phyloP scores from a whole-genome alignment of 2,888 invertebrate genomes.

The Campopleginae sp. region DNA sequence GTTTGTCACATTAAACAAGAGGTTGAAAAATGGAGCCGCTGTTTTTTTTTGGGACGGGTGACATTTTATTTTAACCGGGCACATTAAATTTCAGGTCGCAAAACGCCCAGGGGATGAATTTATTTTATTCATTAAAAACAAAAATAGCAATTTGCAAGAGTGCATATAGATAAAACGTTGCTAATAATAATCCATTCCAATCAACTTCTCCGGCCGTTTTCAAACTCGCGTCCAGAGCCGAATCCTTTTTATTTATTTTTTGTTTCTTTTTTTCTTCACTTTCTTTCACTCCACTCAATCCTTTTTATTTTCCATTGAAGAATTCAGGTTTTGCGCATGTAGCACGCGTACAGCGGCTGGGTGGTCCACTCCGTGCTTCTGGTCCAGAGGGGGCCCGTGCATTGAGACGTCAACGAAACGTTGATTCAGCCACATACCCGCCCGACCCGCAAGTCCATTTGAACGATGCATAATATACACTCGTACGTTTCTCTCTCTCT shows the following conservation, averaged over 20 bases:
- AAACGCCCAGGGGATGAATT: background rate
- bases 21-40: background rate
- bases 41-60: background rate
- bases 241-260: conserved; percentile 7
- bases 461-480: conserved; percentile 28
- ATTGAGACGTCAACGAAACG: conserved; percentile 79
- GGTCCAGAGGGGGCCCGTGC: conserved; percentile 68
- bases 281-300: conserved; percentile 6
- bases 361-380: conserved; percentile 75
- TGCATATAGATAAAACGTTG: background rate
- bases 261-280: background rate
- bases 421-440: conserved; percentile 71
- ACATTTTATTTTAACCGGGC: background rate
- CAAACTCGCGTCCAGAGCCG: background rate
- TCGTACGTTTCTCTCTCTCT: conserved; percentile 13
- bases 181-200: conserved; percentile 6
- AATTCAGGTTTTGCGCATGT: conserved; percentile 77
- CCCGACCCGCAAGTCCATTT: conserved; percentile 50
- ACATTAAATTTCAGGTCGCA: background rate
- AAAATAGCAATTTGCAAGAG: background rate
- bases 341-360: conserved; percentile 75
- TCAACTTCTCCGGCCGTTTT: background rate
- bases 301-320: conserved; percentile 48
- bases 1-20: background rate
- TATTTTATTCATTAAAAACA: background rate